Percentiles rank a stretch among this genome's conserved stretches.
These are phyloP conservation scores for Drosophila rhopaloa DNA, from an alignment of 1,140 invertebrate species.

Conservation along the genomic window DNA sequence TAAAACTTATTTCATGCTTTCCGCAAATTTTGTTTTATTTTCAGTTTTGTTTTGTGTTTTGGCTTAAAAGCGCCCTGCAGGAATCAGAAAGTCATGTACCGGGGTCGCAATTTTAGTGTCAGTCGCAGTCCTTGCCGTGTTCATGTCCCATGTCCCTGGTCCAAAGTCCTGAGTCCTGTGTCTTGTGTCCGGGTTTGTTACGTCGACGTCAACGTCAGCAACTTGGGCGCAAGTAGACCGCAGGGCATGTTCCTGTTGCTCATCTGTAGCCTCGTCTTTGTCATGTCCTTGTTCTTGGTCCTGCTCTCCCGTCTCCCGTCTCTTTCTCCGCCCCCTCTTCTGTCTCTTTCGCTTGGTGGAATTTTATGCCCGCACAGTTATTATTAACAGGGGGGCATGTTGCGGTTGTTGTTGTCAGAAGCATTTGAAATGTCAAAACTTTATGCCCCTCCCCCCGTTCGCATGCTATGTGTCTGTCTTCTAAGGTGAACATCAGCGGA, in stretches of 20 bases:
- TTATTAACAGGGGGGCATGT: constrained; percentile 55
- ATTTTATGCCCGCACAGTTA: constrained; percentile 63
- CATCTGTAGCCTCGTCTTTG: constrained; percentile 32
- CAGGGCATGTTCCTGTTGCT: constrained; percentile 76
- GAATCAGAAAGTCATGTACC: constrained; percentile 75
- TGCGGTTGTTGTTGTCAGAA: constrained; percentile 69
- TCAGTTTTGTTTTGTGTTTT: constrained; percentile 19
- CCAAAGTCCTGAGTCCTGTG: constrained; percentile 6
- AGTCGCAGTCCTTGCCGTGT: constrained; percentile 40
- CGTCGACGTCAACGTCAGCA: constrained; percentile 66
- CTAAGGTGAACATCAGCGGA: constrained; percentile 15
- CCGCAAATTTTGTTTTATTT: not conserved
- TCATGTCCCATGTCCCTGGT: constrained; percentile 31
- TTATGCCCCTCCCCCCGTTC: constrained; percentile 35
- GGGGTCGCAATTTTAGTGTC: constrained; percentile 37
- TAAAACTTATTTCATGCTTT: not conserved
- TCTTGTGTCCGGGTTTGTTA: constrained; percentile 45
- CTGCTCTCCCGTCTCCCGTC: not conserved
- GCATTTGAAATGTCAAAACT: constrained; percentile 83
- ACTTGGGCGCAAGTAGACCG: constrained; percentile 57
- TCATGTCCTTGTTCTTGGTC: constrained; percentile 11
- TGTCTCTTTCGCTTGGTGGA: constrained; percentile 22
- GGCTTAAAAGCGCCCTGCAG: constrained; percentile 63
- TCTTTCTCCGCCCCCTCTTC: not conserved
- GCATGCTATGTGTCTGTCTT: constrained; percentile 11